Conservation (phyloP, 1,140 invertebrate species). For the Eumeta japonica region DNA sequence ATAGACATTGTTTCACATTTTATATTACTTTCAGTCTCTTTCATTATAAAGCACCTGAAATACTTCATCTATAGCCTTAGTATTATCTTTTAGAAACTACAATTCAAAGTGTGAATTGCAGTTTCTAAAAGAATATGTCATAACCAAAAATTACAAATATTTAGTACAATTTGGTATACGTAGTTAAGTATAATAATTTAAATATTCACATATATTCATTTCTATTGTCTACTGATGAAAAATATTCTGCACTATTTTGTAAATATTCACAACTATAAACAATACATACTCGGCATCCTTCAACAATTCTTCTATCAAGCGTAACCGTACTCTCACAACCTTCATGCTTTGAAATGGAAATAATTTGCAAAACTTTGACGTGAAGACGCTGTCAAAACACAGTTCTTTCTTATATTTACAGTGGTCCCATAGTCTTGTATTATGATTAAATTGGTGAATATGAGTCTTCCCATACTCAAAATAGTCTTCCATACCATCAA, state of each 20-base stretch:
- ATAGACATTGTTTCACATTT: too few species aligned
- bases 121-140: too few species aligned
- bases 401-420: conserved; percentile 71
- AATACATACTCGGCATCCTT: conserved; percentile 67
- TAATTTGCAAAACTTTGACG: conserved; percentile 74
- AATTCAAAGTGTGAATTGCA: too few species aligned
- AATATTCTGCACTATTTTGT: background rate
- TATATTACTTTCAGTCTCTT: too few species aligned
- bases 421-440: conserved; percentile 76
- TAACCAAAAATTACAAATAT: too few species aligned
- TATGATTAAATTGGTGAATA: conserved; percentile 80
- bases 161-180: too few species aligned
- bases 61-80: too few species aligned
- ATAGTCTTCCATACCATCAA: conserved; percentile 70
- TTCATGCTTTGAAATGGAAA: conserved; percentile 90
- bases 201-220: too few species aligned
- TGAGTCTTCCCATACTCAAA: conserved; percentile 74
- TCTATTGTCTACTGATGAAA: too few species aligned
- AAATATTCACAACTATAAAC: background rate
- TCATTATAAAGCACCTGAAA: too few species aligned
- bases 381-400: conserved; percentile 75
- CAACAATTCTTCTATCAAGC: conserved; percentile 69
- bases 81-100: too few species aligned
- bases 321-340: conserved; percentile 73
- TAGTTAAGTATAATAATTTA: too few species aligned